Base-by-base conservation (phyloP, 2,113 vertebrate species). In the Callospermophilus lateralis region DNA sequence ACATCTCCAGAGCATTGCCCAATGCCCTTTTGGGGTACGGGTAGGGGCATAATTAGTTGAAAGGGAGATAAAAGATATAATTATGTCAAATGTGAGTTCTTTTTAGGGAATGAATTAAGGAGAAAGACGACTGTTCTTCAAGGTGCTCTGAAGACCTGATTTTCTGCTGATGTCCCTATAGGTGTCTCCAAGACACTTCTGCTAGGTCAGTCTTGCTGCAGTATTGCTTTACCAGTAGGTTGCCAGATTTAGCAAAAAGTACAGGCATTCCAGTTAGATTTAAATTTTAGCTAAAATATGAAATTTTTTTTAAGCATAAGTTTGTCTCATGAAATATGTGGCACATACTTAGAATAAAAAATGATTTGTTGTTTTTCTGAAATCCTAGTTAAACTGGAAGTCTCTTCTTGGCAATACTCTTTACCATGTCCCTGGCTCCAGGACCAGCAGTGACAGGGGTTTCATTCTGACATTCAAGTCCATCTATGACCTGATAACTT, bases 31-130 rank as follows among this genome's bases (percentile, higher is more conserved):
- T 22, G 55, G 61, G 53, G 13, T 13, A 19, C 4, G 6, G 28
- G 12, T 4, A 0, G 24, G 39, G 15, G 26, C 48, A 63, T 84
- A 84, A 83, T 65, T 84, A 45, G 42, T 67, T 61, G n/a, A 61
- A 92, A 83, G 76, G 58, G 61, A 97, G 94, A 51, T 86, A 37
- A 77, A 96, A 79, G 12, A 84, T 34, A 45, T 19, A 24, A 39
- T 53, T 67, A 68, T 5, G 34, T 68, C 8, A 88, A 65, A 39
- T 20, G 63, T 39, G 45, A 77, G 32, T 68, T 61, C 74, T 28
- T 37, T 93, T 83, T 77, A 70, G 81, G 80, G 28, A 70, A 83
- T 94, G 48, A 61, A 53, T 58, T 81, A 6, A 63, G 92, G 58
- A 51, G 16, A 28, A 85, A 63, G 61, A 63, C 30, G 63, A 4